Evolutionary conservation across 2,113 vertebrate genomes (phyloP).

Genomic region (Hemibagrus wyckioides): DNA sequence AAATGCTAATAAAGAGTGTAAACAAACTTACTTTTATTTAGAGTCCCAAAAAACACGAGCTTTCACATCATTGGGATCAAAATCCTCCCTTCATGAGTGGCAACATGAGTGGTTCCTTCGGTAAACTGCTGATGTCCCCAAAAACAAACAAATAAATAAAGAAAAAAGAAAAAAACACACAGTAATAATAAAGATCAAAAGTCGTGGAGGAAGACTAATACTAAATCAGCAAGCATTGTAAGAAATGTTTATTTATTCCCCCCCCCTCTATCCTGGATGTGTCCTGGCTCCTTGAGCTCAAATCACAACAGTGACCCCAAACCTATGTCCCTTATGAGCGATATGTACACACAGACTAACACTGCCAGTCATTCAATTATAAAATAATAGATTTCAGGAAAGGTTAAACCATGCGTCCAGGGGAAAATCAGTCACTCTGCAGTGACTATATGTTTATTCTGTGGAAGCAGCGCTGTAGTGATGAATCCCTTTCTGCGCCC

Average conservation of each 20-base stretch:
- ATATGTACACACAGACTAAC: not conserved
- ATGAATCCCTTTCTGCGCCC: constrained; percentile 56
- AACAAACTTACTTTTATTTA: constrained; percentile 67
- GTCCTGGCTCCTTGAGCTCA: constrained; percentile 31
- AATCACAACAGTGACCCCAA: constrained; percentile 31
- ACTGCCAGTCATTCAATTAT: not conserved
- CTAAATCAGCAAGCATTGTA: not conserved
- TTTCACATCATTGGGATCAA: constrained; percentile 73
- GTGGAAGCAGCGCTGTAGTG: constrained; percentile 39
- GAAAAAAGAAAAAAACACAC: not conserved
- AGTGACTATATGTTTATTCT: constrained; percentile 53
- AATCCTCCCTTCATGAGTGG: constrained; percentile 62
- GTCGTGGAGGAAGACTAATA: not conserved
- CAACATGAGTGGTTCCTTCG: constrained; percentile 71
- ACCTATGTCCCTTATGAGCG: not conserved
- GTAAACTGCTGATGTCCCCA: constrained; percentile 63
- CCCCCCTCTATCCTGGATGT: constrained; percentile 3
- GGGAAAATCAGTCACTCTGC: constrained; percentile 12
- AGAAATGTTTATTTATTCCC: constrained; percentile 25
- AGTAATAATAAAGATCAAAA: constrained; percentile 1
- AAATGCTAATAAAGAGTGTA: too few species aligned
- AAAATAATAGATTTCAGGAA: too few species aligned
- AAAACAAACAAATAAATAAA: constrained; percentile 25
- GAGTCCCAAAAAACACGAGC: constrained; percentile 60
- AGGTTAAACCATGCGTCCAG: not conserved